Conservation (phyloP, 2,888 invertebrate species). For the Gonocerus acuteangulatus region DNA sequence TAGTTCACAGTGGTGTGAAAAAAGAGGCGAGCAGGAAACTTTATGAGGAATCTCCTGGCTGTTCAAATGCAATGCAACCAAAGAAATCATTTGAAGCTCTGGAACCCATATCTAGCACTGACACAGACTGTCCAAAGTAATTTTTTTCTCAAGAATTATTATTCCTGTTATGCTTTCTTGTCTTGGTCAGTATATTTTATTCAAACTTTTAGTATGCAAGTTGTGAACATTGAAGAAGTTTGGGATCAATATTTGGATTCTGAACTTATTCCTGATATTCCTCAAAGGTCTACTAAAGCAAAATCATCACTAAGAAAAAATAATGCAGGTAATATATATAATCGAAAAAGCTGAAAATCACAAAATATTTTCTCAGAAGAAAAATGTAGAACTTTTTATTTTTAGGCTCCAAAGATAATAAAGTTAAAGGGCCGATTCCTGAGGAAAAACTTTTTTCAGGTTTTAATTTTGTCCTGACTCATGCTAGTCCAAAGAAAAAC, state of each 20-base stretch:
- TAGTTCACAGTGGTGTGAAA: not conserved
- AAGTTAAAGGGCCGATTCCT: constrained; percentile 13
- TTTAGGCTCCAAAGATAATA: constrained; percentile 1
- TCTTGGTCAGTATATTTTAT: not conserved
- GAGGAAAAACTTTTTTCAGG: constrained; percentile 10
- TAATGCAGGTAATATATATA: no score
- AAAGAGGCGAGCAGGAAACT: constrained; percentile 11
- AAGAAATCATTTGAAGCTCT: not conserved
- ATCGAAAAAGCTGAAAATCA: no score
- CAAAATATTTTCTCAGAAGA: not conserved
- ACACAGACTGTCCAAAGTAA: constrained; percentile 10
- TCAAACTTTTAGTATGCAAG: not conserved
- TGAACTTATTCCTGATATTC: not conserved
- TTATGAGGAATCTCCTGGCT: constrained; percentile 3
- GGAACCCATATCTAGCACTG: not conserved
- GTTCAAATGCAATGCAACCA: not conserved
- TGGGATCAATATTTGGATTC: not conserved
- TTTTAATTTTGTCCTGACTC: constrained; percentile 20
- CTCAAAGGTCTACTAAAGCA: not conserved
- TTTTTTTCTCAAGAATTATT: no score
- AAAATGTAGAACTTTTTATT: not conserved
- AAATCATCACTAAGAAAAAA: not conserved
- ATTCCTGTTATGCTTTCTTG: not conserved
- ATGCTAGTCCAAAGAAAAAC: not conserved
- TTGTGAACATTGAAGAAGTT: not conserved